Evolutionary conservation across 2,113 vertebrate genomes (phyloP).

Genomic region (Toxotes chatareus): DNA sequence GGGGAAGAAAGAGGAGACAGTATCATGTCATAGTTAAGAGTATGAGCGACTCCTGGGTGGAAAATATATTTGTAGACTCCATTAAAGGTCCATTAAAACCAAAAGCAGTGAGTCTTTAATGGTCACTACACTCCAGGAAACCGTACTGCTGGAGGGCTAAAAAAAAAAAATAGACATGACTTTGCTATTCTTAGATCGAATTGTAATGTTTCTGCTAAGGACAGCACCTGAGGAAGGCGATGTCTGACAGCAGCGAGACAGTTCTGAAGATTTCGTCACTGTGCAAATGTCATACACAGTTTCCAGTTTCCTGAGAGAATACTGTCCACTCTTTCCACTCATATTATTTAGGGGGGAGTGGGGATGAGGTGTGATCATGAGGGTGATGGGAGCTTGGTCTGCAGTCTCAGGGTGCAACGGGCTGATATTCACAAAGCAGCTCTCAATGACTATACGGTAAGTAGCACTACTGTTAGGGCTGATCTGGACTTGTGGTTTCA

Average conservation of each 20-base stretch:
- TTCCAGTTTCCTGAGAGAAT: slow-evolving; percentile 40
- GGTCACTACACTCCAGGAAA: no score
- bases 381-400: slow-evolving; percentile 1
- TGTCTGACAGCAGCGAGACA: neutral
- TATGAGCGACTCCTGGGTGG: neutral
- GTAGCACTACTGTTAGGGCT: slow-evolving; percentile 4
- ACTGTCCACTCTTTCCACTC: slow-evolving; percentile 40
- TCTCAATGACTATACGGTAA: slow-evolving; percentile 50
- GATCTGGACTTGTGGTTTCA: slow-evolving; percentile 12
- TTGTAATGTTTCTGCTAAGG: neutral
- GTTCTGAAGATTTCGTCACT: no score
- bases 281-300: neutral
- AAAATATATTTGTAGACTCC: no score
- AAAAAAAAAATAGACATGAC: no score
- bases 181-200: no score
- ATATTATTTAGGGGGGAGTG: neutral
- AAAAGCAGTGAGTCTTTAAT: neutral
- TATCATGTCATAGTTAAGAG: slow-evolving; percentile 16
- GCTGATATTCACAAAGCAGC: slow-evolving; percentile 77
- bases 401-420: slow-evolving; percentile 24
- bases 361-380: slow-evolving; percentile 8
- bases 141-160: no score
- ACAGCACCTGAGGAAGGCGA: neutral
- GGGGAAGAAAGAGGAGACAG: slow-evolving; percentile 32
- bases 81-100: neutral